Evolutionary conservation across 2,888 invertebrate genomes (phyloP), one percentile per base, ranked within the genome.

Genomic region (Mimumesa dahlbomi): DNA sequence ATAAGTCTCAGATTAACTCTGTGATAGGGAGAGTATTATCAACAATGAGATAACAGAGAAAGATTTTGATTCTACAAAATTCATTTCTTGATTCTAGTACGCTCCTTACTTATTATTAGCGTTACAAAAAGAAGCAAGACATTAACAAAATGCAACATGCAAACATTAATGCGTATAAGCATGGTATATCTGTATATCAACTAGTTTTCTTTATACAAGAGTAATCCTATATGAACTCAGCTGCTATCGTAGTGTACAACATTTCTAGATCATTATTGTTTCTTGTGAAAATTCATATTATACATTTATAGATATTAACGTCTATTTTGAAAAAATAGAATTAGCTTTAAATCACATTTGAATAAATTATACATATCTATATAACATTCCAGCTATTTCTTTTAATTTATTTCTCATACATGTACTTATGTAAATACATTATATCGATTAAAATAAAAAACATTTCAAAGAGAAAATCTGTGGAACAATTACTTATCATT

Each of bases 1-100:
- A 59, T 46, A 59, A 72, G 54, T 64, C 29, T 70, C 36, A 70
- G 54, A 49, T 31, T 57, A 22, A 75, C 66, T 65, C 64, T 67
- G 46, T 73, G 72, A 74, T 66, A 81, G 83, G 58, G 75, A 79
- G 62, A 75, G 72, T 76, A 74, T 77, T 54, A 59, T 71, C 42
- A 77, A 70, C 59, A 48, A 43, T 66, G 62, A 79, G 58, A 64
- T 59, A 72, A 75, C 45, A 67, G 64, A 76, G 73, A 61, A 69
- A 74, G 68, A 65, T 62, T 49, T 61, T 56, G 65, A 73, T 70
- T 68, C 58, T 68, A 76, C 53, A 45, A 57, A 77, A 77, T 38
- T 65, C 19, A 73, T 66, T 64, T 67, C 16, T 68, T 66, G 64
- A 79, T 79, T 74, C 62, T 74, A 74, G 58, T 76, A 76, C 62